Percentiles rank a stretch among this genome's conserved stretches.
Conservation (phyloP, 2,888 invertebrate genomes). For the Leptinotarsa peninsularis region DNA sequence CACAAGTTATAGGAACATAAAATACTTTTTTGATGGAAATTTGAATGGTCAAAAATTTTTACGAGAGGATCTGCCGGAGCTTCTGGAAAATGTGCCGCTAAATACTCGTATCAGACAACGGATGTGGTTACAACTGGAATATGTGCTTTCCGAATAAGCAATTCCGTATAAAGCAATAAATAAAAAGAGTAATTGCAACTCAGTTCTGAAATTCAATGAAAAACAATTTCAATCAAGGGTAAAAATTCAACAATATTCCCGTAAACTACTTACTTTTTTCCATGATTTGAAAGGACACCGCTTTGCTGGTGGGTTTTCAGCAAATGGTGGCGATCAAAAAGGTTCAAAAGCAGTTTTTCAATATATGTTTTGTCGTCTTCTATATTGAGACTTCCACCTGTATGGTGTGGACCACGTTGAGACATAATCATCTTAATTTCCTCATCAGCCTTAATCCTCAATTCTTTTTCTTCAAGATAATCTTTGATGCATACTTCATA, state of each 20-base stretch:
- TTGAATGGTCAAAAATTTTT: too few species aligned
- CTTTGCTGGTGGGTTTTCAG: conserved; percentile 56
- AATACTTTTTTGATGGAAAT: too few species aligned
- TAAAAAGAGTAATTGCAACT: too few species aligned
- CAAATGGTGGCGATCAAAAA: conserved; percentile 64
- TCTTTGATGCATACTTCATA: conserved; percentile 46
- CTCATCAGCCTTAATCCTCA: conserved; percentile 45
- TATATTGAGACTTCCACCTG: conserved; percentile 11
- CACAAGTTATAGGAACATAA: too few species aligned
- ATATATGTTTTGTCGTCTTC: conserved; percentile 40
- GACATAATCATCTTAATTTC: conserved; percentile 39
- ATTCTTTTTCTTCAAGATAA: conserved; percentile 36
- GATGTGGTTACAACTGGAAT: too few species aligned
- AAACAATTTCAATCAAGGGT: too few species aligned
- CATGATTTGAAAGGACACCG: conserved; percentile 58
- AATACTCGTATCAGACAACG: too few species aligned
- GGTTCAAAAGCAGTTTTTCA: conserved; percentile 56
- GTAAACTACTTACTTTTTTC: conserved; percentile 45
- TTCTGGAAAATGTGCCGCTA: too few species aligned
- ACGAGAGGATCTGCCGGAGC: too few species aligned
- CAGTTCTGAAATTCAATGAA: too few species aligned
- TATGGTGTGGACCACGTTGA: conserved; percentile 34
- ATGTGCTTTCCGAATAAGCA: too few species aligned
- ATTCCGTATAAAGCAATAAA: too few species aligned
- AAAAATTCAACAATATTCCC: background rate